Evolutionary conservation across 2,888 invertebrate genomes (phyloP).

Genomic region (Tiliacea aurago): DNA sequence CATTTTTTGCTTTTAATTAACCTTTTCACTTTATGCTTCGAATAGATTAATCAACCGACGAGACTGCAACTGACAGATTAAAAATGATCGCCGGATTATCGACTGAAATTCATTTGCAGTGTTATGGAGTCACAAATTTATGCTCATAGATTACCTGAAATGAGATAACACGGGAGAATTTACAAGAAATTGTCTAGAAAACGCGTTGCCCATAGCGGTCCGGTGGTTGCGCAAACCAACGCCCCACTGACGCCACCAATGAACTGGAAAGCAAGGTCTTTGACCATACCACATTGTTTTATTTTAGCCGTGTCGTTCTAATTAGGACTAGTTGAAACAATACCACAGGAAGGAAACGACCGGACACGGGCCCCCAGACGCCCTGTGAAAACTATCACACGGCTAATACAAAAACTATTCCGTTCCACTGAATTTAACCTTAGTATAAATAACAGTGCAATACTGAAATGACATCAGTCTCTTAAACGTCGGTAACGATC

Average conservation of each 20-base stretch:
- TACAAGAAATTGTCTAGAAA: conserved; percentile 77
- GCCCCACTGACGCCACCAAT: conserved; percentile 86
- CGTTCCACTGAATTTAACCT: conserved; percentile 87
- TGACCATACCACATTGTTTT: conserved; percentile 85
- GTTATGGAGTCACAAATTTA: conserved; percentile 6
- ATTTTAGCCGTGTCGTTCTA: conserved; percentile 85
- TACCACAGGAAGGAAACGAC: conserved; percentile 89
- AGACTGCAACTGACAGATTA: conserved; percentile 39
- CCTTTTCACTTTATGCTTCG: conserved; percentile 65
- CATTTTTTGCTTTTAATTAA: conserved; percentile 69
- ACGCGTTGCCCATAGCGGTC: conserved; percentile 81
- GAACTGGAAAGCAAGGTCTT: conserved; percentile 90
- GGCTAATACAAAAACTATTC: conserved; percentile 75
- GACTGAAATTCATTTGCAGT: conserved; percentile 7
- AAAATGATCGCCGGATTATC: conserved; percentile 37
- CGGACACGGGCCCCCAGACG: conserved; percentile 78
- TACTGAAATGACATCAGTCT: conserved; percentile 87
- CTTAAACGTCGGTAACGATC: conserved; percentile 76
- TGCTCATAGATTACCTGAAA: conserved; percentile 43
- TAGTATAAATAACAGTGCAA: conserved; percentile 88
- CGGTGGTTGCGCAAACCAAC: conserved; percentile 83
- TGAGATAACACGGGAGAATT: conserved; percentile 66
- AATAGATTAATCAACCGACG: conserved; percentile 52
- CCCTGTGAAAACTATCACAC: conserved; percentile 86
- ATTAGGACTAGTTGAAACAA: conserved; percentile 88